Evolutionary conservation across 2,797 vertebrate species (phyloP), one percentile per base, ranked within the genome.

Genomic region (Rachycentron canadum): DNA sequence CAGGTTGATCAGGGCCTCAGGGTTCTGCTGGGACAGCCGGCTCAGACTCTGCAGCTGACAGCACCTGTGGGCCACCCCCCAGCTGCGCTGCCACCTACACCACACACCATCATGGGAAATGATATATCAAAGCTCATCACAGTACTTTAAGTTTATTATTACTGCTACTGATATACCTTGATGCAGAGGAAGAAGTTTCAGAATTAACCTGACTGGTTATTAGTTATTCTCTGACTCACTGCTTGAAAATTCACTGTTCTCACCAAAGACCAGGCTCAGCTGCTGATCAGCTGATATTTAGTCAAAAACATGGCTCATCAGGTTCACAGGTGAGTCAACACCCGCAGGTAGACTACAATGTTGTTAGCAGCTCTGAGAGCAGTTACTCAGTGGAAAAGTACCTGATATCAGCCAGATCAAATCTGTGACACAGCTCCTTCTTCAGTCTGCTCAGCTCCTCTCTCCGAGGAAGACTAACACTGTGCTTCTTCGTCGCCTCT

Each of bases 41-140:
- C 94, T 94, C 45, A 99, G 92, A 88, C 98, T 99, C 84, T 98
- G 98, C 6, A 99, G 95, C 57, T 99, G 98, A 86, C 95, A 94
- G 79, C 96, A 97, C 77, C 95, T 95, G 87, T 99, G 97, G 73
- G 97, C 93, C 26, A 99, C 79, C 41, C 97, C 97, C 98, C 98
- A 99, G 90, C 96, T 97, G 73, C 97, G 97, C 93, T 99, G 98
- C 98, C 98, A 99, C 90, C 98, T 99, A 86, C 64, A 91, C 59
- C 38, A 64, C 61, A 89, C 30, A 75, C 16, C 2, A 64, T 28
- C 45, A 50, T 12, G 13, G 10, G 7, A 41, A 58, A 1, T 26
- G 21, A 47, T 7, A 62, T 21, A 32, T 8, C 4, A 11, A 36
- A 11, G 4, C 9, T 36, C 23, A 36, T 28, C 40, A 1, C 7